Percentiles rank a stretch among this genome's conserved stretches.
Evolutionary conservation across 2,113 vertebrate genomes (phyloP).

Genomic region (Lota lota): DNA sequence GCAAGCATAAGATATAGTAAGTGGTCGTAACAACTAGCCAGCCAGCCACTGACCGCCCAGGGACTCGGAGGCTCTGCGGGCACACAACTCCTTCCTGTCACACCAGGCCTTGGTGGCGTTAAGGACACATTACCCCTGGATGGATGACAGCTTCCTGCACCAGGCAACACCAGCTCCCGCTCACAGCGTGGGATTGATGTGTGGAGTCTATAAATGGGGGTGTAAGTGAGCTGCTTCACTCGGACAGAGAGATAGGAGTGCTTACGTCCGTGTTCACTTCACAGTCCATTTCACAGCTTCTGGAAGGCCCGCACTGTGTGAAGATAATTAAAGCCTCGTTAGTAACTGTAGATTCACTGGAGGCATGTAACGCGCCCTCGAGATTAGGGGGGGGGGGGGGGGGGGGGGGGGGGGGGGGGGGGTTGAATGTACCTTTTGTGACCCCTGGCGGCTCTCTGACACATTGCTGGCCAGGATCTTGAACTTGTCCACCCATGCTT

Average conservation of each 20-base stretch:
- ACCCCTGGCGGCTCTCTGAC: slow-evolving; percentile 83
- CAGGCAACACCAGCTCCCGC: not conserved
- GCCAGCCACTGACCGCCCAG: no score
- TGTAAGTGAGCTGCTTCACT: not conserved
- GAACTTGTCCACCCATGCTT: slow-evolving; percentile 98
- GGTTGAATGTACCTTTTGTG: slow-evolving; percentile 80
- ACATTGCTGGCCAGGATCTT: slow-evolving; percentile 97
- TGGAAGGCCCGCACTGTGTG: slow-evolving; percentile 87
- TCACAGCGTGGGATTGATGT: no score
- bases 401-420: not conserved
- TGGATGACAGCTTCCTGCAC: not conserved
- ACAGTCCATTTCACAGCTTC: slow-evolving; percentile 99
- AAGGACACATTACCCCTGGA: not conserved
- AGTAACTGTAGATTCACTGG: not conserved
- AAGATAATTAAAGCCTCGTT: slow-evolving; percentile 6
- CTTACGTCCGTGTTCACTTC: slow-evolving; percentile 95
- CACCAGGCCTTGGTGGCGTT: no score
- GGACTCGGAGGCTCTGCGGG: no score
- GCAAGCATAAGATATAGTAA: no score
- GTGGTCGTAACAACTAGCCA: no score
- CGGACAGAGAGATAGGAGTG: not conserved
- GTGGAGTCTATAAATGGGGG: not conserved
- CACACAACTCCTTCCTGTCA: no score
- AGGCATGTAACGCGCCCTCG: not conserved
- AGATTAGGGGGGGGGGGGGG: not conserved